These are phyloP conservation scores for Trypoxylon attenuatum DNA, from an alignment of 2,888 invertebrate genomes.

Conservation along the genomic window DNA sequence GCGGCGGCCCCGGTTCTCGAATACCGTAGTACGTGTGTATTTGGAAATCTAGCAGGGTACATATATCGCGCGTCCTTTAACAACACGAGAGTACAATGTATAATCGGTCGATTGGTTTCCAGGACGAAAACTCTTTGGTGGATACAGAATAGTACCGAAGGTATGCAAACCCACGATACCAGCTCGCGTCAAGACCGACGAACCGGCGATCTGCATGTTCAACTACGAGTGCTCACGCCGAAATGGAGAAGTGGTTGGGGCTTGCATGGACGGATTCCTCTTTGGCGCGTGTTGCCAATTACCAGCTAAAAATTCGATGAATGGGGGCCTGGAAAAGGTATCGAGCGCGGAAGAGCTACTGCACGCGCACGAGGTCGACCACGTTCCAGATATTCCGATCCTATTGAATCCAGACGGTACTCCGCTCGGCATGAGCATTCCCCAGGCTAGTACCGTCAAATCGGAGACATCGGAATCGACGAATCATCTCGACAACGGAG, in stretches of 20 bases:
- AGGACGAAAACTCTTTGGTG: conserved; percentile 85
- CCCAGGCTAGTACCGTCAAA: conserved; percentile 17
- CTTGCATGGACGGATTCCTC: conserved; percentile 94
- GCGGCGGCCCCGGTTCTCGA: no score
- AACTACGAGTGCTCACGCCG: conserved; percentile 90
- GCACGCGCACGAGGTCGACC: conserved; percentile 67
- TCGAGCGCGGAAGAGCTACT: conserved; percentile 48
- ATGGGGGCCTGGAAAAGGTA: conserved; percentile 46
- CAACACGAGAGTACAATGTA: no score
- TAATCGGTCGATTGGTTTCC: no score
- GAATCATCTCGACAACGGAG: conserved; percentile 34
- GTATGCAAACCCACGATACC: conserved; percentile 85
- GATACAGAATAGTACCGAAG: conserved; percentile 89
- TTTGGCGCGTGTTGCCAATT: conserved; percentile 94
- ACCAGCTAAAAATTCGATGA: conserved; percentile 74
- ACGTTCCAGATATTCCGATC: conserved; percentile 70
- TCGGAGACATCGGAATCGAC: conserved; percentile 20
- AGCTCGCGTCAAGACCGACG: conserved; percentile 78
- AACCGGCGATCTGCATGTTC: conserved; percentile 93
- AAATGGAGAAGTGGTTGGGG: conserved; percentile 89
- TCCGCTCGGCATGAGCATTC: conserved; percentile 57
- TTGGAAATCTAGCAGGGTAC: no score
- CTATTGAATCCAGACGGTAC: conserved; percentile 68
- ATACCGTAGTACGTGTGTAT: no score
- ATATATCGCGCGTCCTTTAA: no score